A percentile compares a stretch with the other conserved stretches of the same genome.
Conservation (phyloP, 2,888 invertebrate species). For the Phanerotoma sp. region DNA sequence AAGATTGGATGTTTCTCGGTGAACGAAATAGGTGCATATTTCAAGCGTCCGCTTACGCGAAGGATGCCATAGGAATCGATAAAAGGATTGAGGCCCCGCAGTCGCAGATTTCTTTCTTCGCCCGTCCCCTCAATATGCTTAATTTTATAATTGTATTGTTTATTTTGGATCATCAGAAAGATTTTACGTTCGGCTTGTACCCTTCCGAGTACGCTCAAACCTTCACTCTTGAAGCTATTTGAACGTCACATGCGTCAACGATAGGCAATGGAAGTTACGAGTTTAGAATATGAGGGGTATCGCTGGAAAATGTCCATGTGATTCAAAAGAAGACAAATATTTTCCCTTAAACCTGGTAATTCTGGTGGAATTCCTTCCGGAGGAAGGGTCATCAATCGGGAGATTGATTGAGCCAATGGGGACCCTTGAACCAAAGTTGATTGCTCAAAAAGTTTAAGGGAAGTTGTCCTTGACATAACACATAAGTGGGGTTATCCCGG, state of each 20-base stretch:
- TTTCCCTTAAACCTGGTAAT: too few relatives aligned
- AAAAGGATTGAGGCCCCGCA: conserved; percentile 18
- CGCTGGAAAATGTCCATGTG: conserved; percentile 15
- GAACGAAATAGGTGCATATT: conserved; percentile 10
- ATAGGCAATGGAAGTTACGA: conserved; percentile 19
- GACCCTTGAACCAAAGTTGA: conserved; percentile 13
- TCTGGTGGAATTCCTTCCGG: neutral
- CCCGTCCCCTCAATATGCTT: neutral
- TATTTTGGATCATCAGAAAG: conserved; percentile 8
- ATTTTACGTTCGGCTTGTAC: neutral
- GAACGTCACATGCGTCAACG: conserved; percentile 5
- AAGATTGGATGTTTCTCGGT: conserved; percentile 22
- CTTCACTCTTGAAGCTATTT: neutral
- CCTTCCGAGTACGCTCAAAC: conserved; percentile 4
- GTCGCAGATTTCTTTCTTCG: conserved; percentile 13
- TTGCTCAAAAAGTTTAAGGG: conserved; percentile 12
- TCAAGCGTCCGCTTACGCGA: conserved; percentile 24
- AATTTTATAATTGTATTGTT: conserved; percentile 3
- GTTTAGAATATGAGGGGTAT: conserved; percentile 13
- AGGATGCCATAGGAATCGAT: conserved; percentile 19
- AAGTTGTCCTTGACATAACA: conserved; percentile 18
- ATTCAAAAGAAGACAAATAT: neutral
- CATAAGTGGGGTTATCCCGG: conserved; percentile 17
- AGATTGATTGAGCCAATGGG: conserved; percentile 13
- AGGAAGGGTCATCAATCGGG: conserved; percentile 12